Conservation (phyloP, 1,140 invertebrate species). For the Zaprionus ghesquierei region DNA sequence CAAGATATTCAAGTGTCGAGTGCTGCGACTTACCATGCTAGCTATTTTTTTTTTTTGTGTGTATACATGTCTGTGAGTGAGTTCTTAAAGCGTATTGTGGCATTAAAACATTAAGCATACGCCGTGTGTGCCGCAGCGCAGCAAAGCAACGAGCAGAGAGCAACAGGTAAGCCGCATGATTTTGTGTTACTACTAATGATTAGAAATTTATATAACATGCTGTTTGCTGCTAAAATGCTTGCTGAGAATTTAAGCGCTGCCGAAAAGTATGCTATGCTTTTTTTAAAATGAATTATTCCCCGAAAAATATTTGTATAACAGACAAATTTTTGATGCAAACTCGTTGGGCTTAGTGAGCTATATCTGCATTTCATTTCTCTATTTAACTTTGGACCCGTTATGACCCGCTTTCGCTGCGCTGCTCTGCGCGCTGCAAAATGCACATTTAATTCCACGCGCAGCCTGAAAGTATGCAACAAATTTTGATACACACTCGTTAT, state of each 20-base stretch:
- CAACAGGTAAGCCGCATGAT: slow-evolving; percentile 54
- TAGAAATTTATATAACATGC: not conserved
- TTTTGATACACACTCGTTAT: not conserved
- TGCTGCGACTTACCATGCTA: slow-evolving; percentile 21
- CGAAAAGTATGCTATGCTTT: not conserved
- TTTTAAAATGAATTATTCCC: not conserved
- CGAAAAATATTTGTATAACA: too few relatives aligned
- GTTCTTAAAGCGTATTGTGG: slow-evolving; percentile 11
- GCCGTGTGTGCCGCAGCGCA: slow-evolving; percentile 12
- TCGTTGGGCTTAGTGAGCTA: too few relatives aligned
- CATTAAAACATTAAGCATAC: slow-evolving; percentile 50
- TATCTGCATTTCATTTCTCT: not conserved
- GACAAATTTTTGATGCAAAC: too few relatives aligned
- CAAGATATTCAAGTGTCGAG: slow-evolving; percentile 56
- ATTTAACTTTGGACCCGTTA: not conserved
- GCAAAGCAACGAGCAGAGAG: not conserved
- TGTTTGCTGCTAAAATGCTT: not conserved
- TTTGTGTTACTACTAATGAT: not conserved
- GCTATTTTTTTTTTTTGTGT: too few relatives aligned
- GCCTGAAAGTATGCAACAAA: not conserved
- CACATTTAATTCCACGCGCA: not conserved
- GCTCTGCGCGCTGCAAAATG: not conserved
- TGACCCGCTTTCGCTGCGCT: too few relatives aligned
- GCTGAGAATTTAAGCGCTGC: not conserved
- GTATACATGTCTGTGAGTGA: slow-evolving; percentile 14